Base-by-base conservation (phyloP, 2,888 invertebrate species). In the Hydroisotoma schaefferi region DNA sequence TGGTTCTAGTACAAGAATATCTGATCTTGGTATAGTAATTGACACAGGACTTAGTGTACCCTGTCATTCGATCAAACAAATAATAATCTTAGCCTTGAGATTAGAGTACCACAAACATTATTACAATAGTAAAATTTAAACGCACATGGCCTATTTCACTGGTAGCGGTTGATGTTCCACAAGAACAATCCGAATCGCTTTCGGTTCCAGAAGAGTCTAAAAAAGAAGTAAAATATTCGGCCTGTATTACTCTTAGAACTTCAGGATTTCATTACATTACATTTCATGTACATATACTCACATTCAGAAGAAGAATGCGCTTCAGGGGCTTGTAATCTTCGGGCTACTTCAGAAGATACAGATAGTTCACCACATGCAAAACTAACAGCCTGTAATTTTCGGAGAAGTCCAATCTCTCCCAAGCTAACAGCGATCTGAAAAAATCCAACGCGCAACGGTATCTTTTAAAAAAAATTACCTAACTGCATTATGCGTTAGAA, bases 371-470 rank as follows among this genome's bases (percentile, higher is more conserved):
- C 70, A 25, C 61, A 40, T 20, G 58, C 48, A n/a, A 46, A 57
- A 2, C 65, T 61, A 22, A 68, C 63, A 8, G 51, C 37, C 20
- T 65, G 61, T 6, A 70, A 44, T 57, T 68, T 68, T 25, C 62
- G 51, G 27, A 68, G 59, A 2, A 70, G 55, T 15, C 63, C 67
- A 3, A 64, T 61, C 53, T 70, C 70, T n/a, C 63, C 63, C 15
- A 70, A 48, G 55, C 70, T 70, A 1, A 61, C 44, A 1, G 70
- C 70, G 52, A 70, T 65, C 68, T 70, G n/a, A n/a, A n/a, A n/a
- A 38, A 37, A 25, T 27, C 40, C 40, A 40, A 40, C 8, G 15
- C 33, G 33, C 8, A 10, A 33, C 8, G 5, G 15, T 40, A 5
- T 18, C 15, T 18, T 5, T 40, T 40, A 40, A 40, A 18, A 10